Base-by-base conservation (phyloP, 2,797 vertebrate species). In the Luscinia megarhynchos region DNA sequence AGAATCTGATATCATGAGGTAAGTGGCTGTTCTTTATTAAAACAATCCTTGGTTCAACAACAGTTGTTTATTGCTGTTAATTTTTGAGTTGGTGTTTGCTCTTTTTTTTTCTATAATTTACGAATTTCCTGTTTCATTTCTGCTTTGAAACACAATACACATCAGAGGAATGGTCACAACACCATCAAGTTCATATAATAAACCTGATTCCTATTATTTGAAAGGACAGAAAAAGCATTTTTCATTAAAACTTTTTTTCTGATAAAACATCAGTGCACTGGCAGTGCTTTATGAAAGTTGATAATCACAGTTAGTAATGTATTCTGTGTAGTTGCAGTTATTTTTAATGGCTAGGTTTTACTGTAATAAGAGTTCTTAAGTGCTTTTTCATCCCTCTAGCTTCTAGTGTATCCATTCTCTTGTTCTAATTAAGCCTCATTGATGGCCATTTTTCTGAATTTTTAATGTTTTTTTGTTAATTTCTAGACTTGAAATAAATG, bases 21-120 rank as follows among this genome's bases (percentile, higher is more conserved):
- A 94, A 96, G 94, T 90, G 67, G 26, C 66, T 94, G 69, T 68
- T 92, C 38, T 73, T 95, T 88, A 55, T 75, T 96, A 88, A 83
- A 88, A 86, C 61, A 81, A 86, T 91, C n/a, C 7, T 2, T 72
- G 10, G 16, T 93, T 94, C 62, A 86, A 26, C 57, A 85, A 32
- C 46, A 84, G 38, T 81, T 94, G 58, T 45, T 68, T 91, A 34
- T 54, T 92, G 54, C 61, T 87, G 46, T n/a, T 20, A 27, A 1
- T 75, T 89, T 80, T 70, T 91, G n/a, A 50, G 0, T 1, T 36
- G 15, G 7, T 72, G 12, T 58, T 91, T 53, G 63, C 10, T 78
- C n/a, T 53, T 74, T n/a, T 20, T 85, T 38, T 86, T 87, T 83
- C 62, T 91, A 3, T 51, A n/a, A 53, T 57, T 87, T 70, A 73